Evolutionary conservation across 2,797 vertebrate genomes (phyloP), one percentile per base, ranked within the genome.

Genomic region (Sebastes flavidus): DNA sequence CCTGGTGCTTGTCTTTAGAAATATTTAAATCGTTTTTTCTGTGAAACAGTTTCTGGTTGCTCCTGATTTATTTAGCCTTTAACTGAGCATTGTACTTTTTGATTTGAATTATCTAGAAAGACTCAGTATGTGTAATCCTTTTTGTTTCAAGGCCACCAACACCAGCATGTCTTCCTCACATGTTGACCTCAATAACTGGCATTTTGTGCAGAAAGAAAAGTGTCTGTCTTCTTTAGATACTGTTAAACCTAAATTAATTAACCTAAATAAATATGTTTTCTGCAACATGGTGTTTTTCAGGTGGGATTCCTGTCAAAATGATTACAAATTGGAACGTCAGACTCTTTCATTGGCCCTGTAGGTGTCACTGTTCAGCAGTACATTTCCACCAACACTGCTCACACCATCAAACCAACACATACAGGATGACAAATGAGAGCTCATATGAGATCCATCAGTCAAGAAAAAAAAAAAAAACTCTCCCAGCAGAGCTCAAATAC

Each of bases 311-410:
- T 55, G 18, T 60, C 27, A n/a, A 72, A 20, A 52, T 8, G 3
- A 56, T 58, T 70, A 2, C 1, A 4, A 67, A 68, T 7, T n/a
- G 60, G 10, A 34, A 62, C n/a, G 4, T 65, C 13, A 25, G 11
- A 27, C 36, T 27, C 24, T 46, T 18, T 18, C 8, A 5, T 54
- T 63, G 24, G 9, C 5, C 88, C 95, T 94, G 76, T 78, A 89
- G 91, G 63, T 87, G 93, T 88, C 93, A 76, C 87, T 92, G 56
- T 83, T 71, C 59, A 24, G 29, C 78, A 83, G 75, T 25, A 38
- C 22, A 75, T 83, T 63, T 65, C 46, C 25, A 13, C 30, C 14
- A 16, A 29, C 61, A 56, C 4, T 8, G 4, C 24, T 32, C 18
- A 8, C 61, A 61, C n/a, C 16, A n/a, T 82, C 76, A 66, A 16